Percentiles rank a stretch among this genome's conserved stretches.
Conservation (phyloP, 2,113 vertebrate species). For the Excalfactoria chinensis region DNA sequence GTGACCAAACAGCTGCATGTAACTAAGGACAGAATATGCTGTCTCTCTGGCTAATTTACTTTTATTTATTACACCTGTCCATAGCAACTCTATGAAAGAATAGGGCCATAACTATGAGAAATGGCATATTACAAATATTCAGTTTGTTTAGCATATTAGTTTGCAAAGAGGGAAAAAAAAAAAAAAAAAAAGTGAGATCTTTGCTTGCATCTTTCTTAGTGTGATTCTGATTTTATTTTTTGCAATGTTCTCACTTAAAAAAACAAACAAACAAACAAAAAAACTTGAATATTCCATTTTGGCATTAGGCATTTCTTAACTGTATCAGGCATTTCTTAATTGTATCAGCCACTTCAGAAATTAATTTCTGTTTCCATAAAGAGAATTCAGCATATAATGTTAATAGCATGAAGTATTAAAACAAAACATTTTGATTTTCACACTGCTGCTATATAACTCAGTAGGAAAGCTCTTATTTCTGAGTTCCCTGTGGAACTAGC, state of each 20-base stretch:
- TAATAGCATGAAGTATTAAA: constrained; percentile 46
- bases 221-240: neutral
- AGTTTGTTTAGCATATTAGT: constrained; percentile 13
- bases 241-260: neutral
- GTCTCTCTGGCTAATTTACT: neutral
- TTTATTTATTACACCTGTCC: constrained; percentile 1
- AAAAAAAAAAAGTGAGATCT: neutral
- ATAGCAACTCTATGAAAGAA: neutral
- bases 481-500: constrained; percentile 43
- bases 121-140: neutral
- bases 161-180: neutral
- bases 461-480: constrained; percentile 60
- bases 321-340: constrained; percentile 24
- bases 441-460: constrained; percentile 42
- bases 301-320: constrained; percentile 35
- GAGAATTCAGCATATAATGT: constrained; percentile 48
- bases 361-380: constrained; percentile 36
- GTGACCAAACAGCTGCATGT: neutral
- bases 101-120: neutral
- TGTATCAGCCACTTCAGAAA: constrained; percentile 23
- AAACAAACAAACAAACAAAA: neutral
- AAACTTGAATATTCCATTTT: constrained; percentile 16
- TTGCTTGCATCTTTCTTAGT: neutral
- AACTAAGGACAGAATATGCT: constrained; percentile 21
- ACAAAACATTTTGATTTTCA: constrained; percentile 60